Base-by-base conservation (phyloP, 2,113 vertebrate genomes). In the Callipepla californica region DNA sequence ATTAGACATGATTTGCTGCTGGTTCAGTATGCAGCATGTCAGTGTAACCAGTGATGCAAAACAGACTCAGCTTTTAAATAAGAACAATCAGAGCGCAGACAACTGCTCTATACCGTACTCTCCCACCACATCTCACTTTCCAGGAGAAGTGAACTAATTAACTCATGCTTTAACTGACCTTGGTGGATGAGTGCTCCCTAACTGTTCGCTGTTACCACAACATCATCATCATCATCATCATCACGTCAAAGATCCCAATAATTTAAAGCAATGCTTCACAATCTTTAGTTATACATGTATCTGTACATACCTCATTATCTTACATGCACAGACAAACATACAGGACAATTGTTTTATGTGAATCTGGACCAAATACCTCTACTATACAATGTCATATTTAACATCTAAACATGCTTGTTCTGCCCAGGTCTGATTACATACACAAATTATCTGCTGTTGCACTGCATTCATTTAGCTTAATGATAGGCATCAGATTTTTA, bases 1-100 rank as follows among this genome's bases (percentile, higher is more conserved):
- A 95, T 95, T 94, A 94, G 85, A 96, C 91, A 88, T 88, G 93
- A 96, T 96, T 92, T 92, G 89, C 76, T 95, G 85, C 80, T 78
- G 82, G 89, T 92, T 96, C 91, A 84, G 90, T 96, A 90, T 94
- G 95, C 94, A 92, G 87, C 57, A 67, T 58, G 87, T 91, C 93
- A 94, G 85, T 34, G 73, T 68, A 94, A 92, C 89, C 91, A 95
- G 85, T 5, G 82, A 94, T 94, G 93, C 93, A 94, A 92, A 96
- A 92, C 93, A 94, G 85, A 94, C 76, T 91, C 82, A 84, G 89
- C 87, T 95, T 90, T 91, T 95, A 94, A 92, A 91, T 85, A 96
- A 96, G 87, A 96, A 95, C 93, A 96, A 93, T 91, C 85, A 93
- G 72, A 92, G 61, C 67, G 48, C 44, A 94, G 82, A 80, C 83